These are phyloP conservation scores for Rutilus rutilus DNA, from an alignment of 2,113 vertebrate genomes.

Conservation along the genomic window DNA sequence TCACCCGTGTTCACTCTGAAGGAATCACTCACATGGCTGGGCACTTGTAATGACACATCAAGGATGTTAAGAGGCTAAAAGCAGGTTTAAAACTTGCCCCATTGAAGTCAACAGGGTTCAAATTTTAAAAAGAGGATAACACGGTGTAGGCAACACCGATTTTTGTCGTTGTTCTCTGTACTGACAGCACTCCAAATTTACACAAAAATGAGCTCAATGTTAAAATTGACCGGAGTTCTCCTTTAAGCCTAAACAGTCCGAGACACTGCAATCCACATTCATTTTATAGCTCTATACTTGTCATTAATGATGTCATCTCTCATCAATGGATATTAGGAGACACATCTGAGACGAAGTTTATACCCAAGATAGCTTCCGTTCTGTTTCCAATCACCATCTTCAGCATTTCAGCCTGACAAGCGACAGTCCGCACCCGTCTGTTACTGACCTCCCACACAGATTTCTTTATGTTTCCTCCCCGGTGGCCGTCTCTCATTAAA, in stretches of 20 bases:
- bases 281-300: background rate
- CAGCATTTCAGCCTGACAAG: conserved; percentile 29
- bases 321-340: background rate
- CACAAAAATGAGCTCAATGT: too few relatives aligned
- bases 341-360: background rate
- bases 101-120: too few relatives aligned
- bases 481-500: conserved; percentile 47
- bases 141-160: too few relatives aligned
- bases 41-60: too few relatives aligned
- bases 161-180: too few relatives aligned
- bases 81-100: too few relatives aligned
- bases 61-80: too few relatives aligned
- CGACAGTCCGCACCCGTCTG: background rate
- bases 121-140: too few relatives aligned
- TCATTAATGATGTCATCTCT: background rate
- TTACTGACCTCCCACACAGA: background rate
- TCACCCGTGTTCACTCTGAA: too few relatives aligned
- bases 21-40: too few relatives aligned
- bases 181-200: too few relatives aligned
- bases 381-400: background rate
- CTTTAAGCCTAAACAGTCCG: background rate
- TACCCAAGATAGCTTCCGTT: background rate
- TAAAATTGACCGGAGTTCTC: too few relatives aligned
- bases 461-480: background rate
- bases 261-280: background rate